Percentiles rank a stretch among this genome's conserved stretches.
Conservation (phyloP, 2,888 invertebrate species). For the Nomada lathburiana region DNA sequence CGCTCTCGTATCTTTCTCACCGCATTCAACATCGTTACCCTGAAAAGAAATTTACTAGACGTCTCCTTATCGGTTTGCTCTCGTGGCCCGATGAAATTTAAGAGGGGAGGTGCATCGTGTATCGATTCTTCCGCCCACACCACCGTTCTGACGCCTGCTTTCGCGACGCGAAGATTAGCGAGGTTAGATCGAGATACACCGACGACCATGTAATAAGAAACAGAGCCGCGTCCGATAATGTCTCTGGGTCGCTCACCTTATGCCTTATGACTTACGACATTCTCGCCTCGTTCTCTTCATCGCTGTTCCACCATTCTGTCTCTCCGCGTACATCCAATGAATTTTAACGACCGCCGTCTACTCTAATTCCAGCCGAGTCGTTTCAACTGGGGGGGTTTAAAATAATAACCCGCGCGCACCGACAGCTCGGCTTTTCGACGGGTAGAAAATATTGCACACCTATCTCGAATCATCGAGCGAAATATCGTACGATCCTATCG, state of each 20-base stretch:
- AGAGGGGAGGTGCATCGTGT: constrained; percentile 4
- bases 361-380: constrained; percentile 53
- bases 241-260: constrained; percentile 23
- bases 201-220: constrained; percentile 27
- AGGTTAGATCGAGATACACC: constrained; percentile 11
- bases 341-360: constrained; percentile 65
- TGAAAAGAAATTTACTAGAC: not conserved
- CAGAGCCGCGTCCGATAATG: constrained; percentile 32
- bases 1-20: not conserved
- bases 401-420: constrained; percentile 15
- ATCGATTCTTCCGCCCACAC: constrained; percentile 14
- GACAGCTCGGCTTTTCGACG: constrained; percentile 31
- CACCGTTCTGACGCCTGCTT: not conserved
- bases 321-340: constrained; percentile 68
- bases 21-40: not conserved
- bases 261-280: constrained; percentile 13
- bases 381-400: constrained; percentile 9
- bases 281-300: constrained; percentile 35
- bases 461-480: not conserved
- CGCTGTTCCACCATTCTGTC: constrained; percentile 56
- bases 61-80: not conserved
- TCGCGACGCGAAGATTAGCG: constrained; percentile 10
- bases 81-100: constrained; percentile 7
- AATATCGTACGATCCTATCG: not conserved
- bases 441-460: constrained; percentile 2